These are phyloP conservation scores for Podilymbus podiceps DNA, from an alignment of 2,113 vertebrate species.

Conservation along the genomic window DNA sequence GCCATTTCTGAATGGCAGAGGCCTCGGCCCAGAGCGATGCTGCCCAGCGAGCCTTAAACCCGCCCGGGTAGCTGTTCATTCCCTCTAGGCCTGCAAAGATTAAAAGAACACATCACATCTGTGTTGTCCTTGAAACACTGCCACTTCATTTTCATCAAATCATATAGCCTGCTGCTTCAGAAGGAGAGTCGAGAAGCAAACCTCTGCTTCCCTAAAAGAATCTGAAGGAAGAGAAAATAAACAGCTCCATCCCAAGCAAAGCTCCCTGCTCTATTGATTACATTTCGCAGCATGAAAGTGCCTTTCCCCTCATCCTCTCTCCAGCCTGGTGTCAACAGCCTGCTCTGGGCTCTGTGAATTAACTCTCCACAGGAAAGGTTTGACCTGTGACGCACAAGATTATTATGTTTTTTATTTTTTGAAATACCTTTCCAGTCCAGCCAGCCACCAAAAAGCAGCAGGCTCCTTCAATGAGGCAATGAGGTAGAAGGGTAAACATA, in stretches of 20 bases:
- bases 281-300: background rate
- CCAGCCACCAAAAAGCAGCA: background rate
- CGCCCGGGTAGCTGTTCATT: background rate
- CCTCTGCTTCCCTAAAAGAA: background rate
- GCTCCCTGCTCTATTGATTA: background rate
- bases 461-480: background rate
- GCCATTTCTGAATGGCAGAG: background rate
- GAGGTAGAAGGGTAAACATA: background rate
- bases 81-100: background rate
- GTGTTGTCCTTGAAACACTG: background rate
- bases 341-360: background rate
- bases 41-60: background rate
- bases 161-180: background rate
- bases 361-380: background rate
- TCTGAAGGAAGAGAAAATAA: background rate
- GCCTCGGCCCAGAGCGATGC: fast-evolving
- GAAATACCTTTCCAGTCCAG: background rate
- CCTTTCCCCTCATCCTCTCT: background rate
- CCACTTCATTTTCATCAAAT: background rate
- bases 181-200: background rate
- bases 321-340: background rate
- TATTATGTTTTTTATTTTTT: background rate
- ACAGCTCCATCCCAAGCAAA: background rate
- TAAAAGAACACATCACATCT: background rate
- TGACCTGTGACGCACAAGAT: fast-evolving